Evolutionary conservation across 2,797 vertebrate species (phyloP), one percentile per base, ranked within the genome.

Genomic region (Petrocephalus sullivani): DNA sequence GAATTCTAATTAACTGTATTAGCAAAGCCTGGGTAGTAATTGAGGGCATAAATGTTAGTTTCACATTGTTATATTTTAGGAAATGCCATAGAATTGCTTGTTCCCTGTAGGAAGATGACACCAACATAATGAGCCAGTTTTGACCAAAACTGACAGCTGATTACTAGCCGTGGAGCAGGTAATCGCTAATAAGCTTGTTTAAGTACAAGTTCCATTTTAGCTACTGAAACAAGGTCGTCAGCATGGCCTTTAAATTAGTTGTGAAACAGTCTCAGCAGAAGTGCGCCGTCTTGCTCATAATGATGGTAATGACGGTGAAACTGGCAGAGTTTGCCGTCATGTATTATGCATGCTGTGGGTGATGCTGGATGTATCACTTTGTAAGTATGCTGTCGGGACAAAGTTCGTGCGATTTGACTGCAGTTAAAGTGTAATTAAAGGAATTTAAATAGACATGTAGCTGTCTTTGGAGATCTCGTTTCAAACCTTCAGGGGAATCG

Each of bases 391-490:
- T 90, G 82, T 91, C 86, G 87, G 87, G 92, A 92, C 88, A 92
- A 93, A 91, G 91, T 93, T 95, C 91, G 92, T 87, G 78, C 91
- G 94, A 94, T 95, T 93, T 94, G 91, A 91, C 90, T 90, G 61
- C 90, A 92, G 93, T 94, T 93, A 90, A 90, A 91, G 49, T 90
- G 91, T 94, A 95, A 96, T 95, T 95, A 95, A 93, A 90, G 88
- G 87, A 90, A 91, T 93, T 92, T 93, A 94, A 95, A 92, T 93
- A 92, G 92, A 91, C 90, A 81, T 90, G 89, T 87, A 56, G 61
- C 87, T 89, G 88, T 95, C 94, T 92, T 91, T 33, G 12, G 90
- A 93, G 92, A 92, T 90, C 84, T n/a, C 88, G 89, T 85, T 89
- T 91, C 88, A 90, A 90, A 87, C 87, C 87, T 78, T 90, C 21